Conservation (phyloP, 2,888 invertebrate species). For the Silvanus unidentatus region DNA sequence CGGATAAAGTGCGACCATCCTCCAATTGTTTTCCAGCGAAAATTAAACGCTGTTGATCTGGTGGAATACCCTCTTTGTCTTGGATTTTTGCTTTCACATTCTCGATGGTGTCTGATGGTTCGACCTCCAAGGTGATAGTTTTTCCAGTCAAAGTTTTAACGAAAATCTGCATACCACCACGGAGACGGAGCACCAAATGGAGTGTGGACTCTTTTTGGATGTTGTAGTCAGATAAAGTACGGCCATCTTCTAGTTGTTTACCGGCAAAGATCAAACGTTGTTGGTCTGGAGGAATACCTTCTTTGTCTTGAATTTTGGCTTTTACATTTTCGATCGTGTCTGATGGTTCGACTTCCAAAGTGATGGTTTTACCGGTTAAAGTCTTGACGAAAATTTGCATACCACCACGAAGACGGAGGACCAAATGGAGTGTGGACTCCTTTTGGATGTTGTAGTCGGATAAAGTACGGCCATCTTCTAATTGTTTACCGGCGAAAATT, state of each 20-base stretch:
- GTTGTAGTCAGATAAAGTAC: slow-evolving; percentile 88
- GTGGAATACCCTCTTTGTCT: slow-evolving; percentile 55
- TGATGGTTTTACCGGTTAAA: slow-evolving; percentile 87
- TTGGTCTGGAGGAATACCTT: slow-evolving; percentile 85
- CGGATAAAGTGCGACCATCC: slow-evolving; percentile 81
- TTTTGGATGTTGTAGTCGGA: slow-evolving; percentile 10
- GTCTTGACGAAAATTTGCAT: slow-evolving; percentile 94
- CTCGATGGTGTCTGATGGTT: slow-evolving; percentile 87
- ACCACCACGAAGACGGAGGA: slow-evolving; percentile 68
- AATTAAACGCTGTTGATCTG: slow-evolving; percentile 66
- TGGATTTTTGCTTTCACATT: slow-evolving; percentile 91
- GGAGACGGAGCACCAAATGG: slow-evolving; percentile 85
- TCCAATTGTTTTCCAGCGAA: slow-evolving; percentile 94
- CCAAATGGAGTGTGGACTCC: slow-evolving; percentile 8
- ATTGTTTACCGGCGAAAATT: slow-evolving; percentile 9
- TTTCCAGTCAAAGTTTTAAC: slow-evolving; percentile 91
- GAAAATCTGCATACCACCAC: slow-evolving; percentile 97
- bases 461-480: slow-evolving; percentile 7
- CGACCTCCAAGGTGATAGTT: slow-evolving; percentile 88
- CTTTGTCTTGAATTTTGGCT: slow-evolving; percentile 85
- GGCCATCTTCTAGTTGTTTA: slow-evolving; percentile 89
- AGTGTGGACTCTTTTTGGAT: slow-evolving; percentile 93
- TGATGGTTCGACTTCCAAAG: slow-evolving; percentile 83
- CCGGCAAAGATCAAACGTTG: slow-evolving; percentile 87
- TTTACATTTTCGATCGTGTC: slow-evolving; percentile 94